phyloP scores from a whole-genome alignment of 2,888 invertebrate genomes.

The Eupithecia subumbrata region DNA sequence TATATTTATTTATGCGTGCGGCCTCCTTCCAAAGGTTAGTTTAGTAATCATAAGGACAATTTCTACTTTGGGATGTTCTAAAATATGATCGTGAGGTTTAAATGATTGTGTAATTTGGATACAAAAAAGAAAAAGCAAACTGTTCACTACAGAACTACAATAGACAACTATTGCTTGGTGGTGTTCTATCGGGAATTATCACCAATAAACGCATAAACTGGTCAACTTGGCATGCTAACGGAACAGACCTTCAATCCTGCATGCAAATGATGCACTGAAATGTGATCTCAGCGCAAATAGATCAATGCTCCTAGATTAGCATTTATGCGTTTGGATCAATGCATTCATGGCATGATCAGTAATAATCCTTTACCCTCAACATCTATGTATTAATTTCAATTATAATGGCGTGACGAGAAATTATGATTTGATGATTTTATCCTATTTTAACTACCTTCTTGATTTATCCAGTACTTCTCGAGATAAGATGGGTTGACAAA shows the following conservation, averaged over 20 bases:
- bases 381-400: neutral
- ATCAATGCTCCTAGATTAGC: slow-evolving; percentile 17
- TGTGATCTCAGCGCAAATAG: slow-evolving; percentile 22
- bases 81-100: neutral
- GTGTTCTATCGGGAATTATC: neutral
- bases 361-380: neutral
- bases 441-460: neutral
- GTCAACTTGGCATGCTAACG: slow-evolving; percentile 6
- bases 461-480: neutral
- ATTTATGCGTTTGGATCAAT: slow-evolving; percentile 3
- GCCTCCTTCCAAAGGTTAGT: neutral
- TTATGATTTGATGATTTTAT: neutral
- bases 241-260: slow-evolving; percentile 5
- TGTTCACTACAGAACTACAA: neutral
- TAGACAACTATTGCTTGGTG: neutral
- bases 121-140: neutral
- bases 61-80: neutral
- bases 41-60: neutral
- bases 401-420: neutral
- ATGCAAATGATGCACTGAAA: slow-evolving; percentile 28
- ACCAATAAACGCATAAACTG: neutral
- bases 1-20: no score
- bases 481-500: neutral
- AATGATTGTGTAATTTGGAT: neutral
- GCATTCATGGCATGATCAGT: neutral